Evolutionary conservation across 2,888 invertebrate species (phyloP), one percentile per base, ranked within the genome.

Genomic region (Micropterix aruncella): DNA sequence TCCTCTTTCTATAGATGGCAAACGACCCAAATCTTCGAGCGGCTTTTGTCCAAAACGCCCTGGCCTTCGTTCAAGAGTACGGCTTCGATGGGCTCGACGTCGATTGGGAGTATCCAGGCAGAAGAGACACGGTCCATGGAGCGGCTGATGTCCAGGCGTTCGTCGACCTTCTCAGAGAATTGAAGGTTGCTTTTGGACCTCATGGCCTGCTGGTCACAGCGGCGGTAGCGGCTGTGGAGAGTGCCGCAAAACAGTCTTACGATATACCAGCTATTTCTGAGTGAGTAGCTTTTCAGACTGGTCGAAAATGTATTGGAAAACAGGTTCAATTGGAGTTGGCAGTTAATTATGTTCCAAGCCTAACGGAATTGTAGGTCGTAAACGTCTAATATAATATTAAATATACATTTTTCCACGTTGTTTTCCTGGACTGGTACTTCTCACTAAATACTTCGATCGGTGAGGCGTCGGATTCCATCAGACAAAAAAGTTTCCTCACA

Each of bases 31-130:
- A 46, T 0, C 50, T 61, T 1, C 67, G 79, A n/a, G 56, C 60
- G 1, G 61, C 55, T 39, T 81, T 85, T 52, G 70, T 80, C 16
- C 53, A 65, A 2, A 77, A 74, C 44, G 72, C 74, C 1, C 54
- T 77, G 0, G 53, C 59, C 0, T 75, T 80, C 54, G 52, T 83
- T 1, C 54, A 61, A 37, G 62, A 63, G 2, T 63, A 80, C 52
- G 66, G 66, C 1, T 85, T 85, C 48, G 80, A 85, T 53, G 84
- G 84, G 1, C 62, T 84, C 1, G 83, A 85, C 53, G 41, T 84
- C 1, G 83, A 84, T 56, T 85, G 84, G 83, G 80, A 82, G 53
- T 83, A 80, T 51, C 82, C 83, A 0, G 72, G 65, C 41, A 70
- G 74, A 40, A 60, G 78, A 19, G 77, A 77, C 47, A 54, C 62